Evolutionary conservation across 1,140 invertebrate genomes (phyloP), one percentile per base, ranked within the genome.

Genomic region (Drosophila nasuta): DNA sequence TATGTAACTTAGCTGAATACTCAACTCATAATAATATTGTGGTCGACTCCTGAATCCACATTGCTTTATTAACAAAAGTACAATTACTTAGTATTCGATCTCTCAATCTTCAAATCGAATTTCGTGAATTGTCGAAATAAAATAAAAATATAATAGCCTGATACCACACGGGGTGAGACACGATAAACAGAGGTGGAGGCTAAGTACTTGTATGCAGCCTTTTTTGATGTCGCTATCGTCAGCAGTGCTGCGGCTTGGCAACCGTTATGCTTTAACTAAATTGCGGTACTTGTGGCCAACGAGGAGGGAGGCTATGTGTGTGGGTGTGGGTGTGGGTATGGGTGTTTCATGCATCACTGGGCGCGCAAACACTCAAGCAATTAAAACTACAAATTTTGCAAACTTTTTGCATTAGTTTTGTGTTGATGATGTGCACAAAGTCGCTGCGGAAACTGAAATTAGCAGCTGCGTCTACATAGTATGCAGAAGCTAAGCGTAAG

Each of bases 201-300:
- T 28, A 63, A 62, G 49, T 52, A 30, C 56, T 63, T 70, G 58
- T 41, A 49, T 35, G 25, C 66, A 60, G 77, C 54, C 64, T 45
- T 62, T 45, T 48, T 51, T 54, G 49, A 45, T 48, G 51, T 17
- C 41, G 63, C 63, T 62, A 65, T 71, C 68, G 68, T 25, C 56
- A 56, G 76, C 51, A 67, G 74, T 38, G 62, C 71, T 81, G 82
- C 49, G 79, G 78, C 73, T 74, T 81, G 65, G 43, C 56, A 68
- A 71, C 78, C 82, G 82, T 86, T 86, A 87, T 87, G 72, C 82
- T 87, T 87, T 87, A 87, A 87, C 82, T 87, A 87, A 87, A 87
- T 87, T 87, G 82, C 82, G 82, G 82, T 76, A 76, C 69, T 81
- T 86, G 82, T 56, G 82, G 82, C 71, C 28, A 77, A 46, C 25